Evolutionary conservation across 2,888 invertebrate species (phyloP), one percentile per base, ranked within the genome.

Genomic region (Eustalomyia histrio): DNA sequence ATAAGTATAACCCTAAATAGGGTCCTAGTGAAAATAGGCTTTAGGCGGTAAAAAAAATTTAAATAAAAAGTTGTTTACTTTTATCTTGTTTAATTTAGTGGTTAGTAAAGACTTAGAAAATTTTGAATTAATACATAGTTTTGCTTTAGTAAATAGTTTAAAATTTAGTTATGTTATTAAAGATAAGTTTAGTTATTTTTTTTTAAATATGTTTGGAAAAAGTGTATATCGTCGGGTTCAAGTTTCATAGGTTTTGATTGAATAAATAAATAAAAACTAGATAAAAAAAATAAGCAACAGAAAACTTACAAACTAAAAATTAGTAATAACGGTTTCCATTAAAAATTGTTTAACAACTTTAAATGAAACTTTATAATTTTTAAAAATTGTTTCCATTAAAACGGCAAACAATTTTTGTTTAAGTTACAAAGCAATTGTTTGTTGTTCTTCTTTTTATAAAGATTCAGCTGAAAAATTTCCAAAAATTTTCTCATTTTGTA

Each of bases 201-300:
- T 68, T 64, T 72, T 61, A 39, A 61, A 79, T 57, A 57, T 55
- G 61, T 81, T 78, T 67, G 78, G 81, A 78, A 81, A 85, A 88
- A 89, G 90, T 90, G 90, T 90, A 71, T 89, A 81, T 90, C 90
- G 90, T 89, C 90, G 87, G 90, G 90, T 90, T 90, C 90, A 89
- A 90, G 88, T 89, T 90, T 87, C 86, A 85, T 82, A 71, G 85
- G 85, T 83, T 53, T 60, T 71, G 24, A 18, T 71, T 52, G 1
- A 61, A 55, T 24, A 67, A 79, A 71, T 14, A 50, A 72, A 80
- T 60, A 55, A 76, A 73, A 75, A 55, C 18, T 35, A 52, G 53
- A 64, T n/a, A 50, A 55, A 55, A n/a, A 60, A 58, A 68, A 65
- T 24, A 14, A 58, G 18, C 18, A 78, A 68, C 24, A 18, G 10